Conservation (phyloP, 2,888 invertebrate species). For the Drosophila heteroneura region DNA sequence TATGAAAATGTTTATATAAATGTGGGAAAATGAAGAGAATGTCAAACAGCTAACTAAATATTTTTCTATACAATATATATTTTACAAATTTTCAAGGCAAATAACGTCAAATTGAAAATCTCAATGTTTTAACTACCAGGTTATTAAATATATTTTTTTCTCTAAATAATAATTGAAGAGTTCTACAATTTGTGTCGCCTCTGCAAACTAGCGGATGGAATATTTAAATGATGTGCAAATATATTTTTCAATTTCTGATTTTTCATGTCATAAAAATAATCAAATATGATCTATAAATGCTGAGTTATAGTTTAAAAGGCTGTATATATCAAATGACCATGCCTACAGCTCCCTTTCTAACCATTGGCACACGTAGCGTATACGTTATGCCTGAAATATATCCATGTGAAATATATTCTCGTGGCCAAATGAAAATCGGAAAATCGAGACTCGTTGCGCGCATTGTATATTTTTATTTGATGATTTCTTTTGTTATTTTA, state of each 20-base stretch:
- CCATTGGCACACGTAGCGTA: slow-evolving; percentile 44
- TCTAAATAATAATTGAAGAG: background rate
- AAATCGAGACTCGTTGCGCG: slow-evolving; percentile 39
- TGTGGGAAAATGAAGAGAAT: background rate
- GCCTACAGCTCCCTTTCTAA: background rate
- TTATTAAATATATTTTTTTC: background rate
- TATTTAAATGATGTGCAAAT: slow-evolving; percentile 39
- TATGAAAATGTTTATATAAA: slow-evolving; percentile 21
- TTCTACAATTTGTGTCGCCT: background rate
- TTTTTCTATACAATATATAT: background rate
- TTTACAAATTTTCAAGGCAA: background rate
- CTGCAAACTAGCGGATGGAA: slow-evolving; percentile 28
- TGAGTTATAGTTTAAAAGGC: slow-evolving; percentile 69
- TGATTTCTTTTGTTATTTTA: slow-evolving; percentile 21
- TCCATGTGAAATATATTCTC: background rate
- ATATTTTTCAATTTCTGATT: slow-evolving; percentile 58
- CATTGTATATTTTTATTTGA: slow-evolving; percentile 50
- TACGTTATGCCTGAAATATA: slow-evolving; percentile 52
- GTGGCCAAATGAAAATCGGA: slow-evolving; percentile 32
- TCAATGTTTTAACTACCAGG: background rate
- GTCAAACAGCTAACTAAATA: background rate
- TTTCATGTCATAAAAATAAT: slow-evolving; percentile 61
- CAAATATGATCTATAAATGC: slow-evolving; percentile 64
- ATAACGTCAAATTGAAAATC: slow-evolving; percentile 1
- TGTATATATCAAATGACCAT: slow-evolving; percentile 68